These are phyloP conservation scores for Caenorhabditis imperialis DNA, from an alignment of 2,888 invertebrate genomes.

Conservation along the genomic window DNA sequence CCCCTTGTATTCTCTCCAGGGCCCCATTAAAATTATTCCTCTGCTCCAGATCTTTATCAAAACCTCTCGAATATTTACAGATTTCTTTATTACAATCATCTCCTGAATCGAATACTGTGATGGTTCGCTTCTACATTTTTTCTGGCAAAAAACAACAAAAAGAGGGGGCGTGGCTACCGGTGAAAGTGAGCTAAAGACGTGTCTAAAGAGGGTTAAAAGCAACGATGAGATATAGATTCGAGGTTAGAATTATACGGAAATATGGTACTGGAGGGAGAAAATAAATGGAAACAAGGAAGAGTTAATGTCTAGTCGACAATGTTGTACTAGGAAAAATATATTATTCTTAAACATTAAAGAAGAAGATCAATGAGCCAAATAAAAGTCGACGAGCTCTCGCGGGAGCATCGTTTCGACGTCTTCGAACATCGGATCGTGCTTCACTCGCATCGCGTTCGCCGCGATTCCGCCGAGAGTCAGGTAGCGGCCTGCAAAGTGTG, in stretches of 20 bases:
- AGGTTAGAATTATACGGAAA: slow-evolving; percentile 9
- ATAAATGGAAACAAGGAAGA: slow-evolving; percentile 1
- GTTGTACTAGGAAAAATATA: not conserved
- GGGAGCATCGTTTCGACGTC: slow-evolving; percentile 18
- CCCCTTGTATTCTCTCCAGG: too few species aligned
- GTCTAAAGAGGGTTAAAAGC: too few species aligned
- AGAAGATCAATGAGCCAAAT: slow-evolving; percentile 22
- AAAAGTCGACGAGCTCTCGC: slow-evolving; percentile 16
- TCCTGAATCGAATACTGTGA: too few species aligned
- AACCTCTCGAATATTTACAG: too few species aligned
- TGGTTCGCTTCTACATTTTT: too few species aligned
- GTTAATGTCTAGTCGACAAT: too few species aligned
- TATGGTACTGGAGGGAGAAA: not conserved
- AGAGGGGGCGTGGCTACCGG: too few species aligned
- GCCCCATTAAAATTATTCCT: not conserved
- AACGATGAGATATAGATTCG: too few species aligned
- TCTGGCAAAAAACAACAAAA: too few species aligned
- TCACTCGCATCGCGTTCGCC: slow-evolving; percentile 52
- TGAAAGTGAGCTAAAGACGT: too few species aligned
- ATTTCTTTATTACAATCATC: too few species aligned
- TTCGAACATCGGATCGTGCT: slow-evolving; percentile 5
- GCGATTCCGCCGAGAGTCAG: slow-evolving; percentile 50
- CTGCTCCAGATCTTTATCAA: not conserved
- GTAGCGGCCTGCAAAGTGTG: slow-evolving; percentile 52
- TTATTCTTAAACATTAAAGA: not conserved